These are phyloP conservation scores for Lepidonotus clava DNA, from an alignment of 2,888 invertebrate species.

Conservation along the genomic window DNA sequence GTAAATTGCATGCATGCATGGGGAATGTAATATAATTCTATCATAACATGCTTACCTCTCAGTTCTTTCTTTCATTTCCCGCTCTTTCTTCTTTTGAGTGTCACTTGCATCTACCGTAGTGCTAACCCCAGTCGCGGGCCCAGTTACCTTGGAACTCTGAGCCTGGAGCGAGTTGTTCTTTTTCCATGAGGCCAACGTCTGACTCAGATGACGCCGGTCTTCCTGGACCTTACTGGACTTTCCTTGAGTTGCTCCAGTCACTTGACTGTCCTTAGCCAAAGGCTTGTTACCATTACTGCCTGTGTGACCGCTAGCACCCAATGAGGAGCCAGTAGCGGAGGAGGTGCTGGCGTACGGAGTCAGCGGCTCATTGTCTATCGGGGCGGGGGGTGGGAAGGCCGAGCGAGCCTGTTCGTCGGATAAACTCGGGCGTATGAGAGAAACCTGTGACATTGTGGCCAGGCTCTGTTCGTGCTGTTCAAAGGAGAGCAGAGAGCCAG, in stretches of 20 bases:
- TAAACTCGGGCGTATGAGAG: not conserved
- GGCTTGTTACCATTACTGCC: not conserved
- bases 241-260: not conserved
- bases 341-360: conserved; percentile 32
- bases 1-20: not conserved
- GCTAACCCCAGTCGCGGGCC: not conserved
- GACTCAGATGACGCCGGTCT: not conserved
- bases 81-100: conserved; percentile 52
- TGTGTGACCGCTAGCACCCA: not conserved
- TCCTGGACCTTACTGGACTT: not conserved
- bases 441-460: conserved; percentile 15
- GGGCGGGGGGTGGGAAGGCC: not conserved
- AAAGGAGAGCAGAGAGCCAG: conserved; percentile 45
- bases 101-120: conserved; percentile 25
- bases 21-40: not conserved
- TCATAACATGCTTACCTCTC: conserved; percentile 44
- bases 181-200: conserved; percentile 31
- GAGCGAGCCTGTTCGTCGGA: not conserved
- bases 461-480: conserved; percentile 42
- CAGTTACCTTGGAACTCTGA: not conserved
- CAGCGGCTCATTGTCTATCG: not conserved
- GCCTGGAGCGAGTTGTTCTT: conserved; percentile 1
- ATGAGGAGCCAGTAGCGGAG: not conserved
- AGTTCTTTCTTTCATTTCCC: conserved; percentile 57
- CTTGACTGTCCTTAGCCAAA: not conserved